Evolutionary conservation across 2,888 invertebrate species (phyloP), one percentile per base, ranked within the genome.

Genomic region (Liodrosophila aerea): DNA sequence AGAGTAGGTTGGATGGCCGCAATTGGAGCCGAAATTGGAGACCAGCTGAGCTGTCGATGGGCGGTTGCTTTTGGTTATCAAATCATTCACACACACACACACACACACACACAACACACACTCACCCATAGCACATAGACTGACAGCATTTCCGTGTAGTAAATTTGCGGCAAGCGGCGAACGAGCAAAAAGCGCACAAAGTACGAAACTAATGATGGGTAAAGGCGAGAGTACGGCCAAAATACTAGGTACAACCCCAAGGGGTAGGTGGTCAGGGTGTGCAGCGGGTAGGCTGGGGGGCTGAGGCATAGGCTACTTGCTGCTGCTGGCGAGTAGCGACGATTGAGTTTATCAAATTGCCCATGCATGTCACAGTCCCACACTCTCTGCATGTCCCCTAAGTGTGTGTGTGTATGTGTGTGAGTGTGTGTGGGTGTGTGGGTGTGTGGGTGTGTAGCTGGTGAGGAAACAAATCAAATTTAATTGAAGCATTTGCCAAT

Each of bases 181-280:
- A n/a, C 72, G 33, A 57, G 59, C 64, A 69, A 80, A 83, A 78
- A 73, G 74, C 73, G 73, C 73, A 70, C 82, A 83, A 78, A 83
- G 67, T 70, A 67, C 73, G 53, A 73, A 80, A 73, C 76, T 78
- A 78, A 78, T 78, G 77, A 80, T 57, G 77, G 76, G 81, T 76
- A 67, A 83, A 67, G 73, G 47, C 59, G 52, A 61, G 54, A 22
- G 39, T 31, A 13, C 34, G 39, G 22, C 11, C 41, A 12, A 9
- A 22, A 9, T 7, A 2, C 9, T 18, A 12, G 40, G 12, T 3
- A 9, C 9, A n/a, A 16, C 31, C 1, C 7, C 5, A 12, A 31
- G 8, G 4, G 12, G 11, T 1, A 18, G 7, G 4, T 4, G 15
- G 16, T 7, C n/a, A n/a, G n/a, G n/a, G n/a, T n/a, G n/a, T n/a